These are phyloP conservation scores for Otocyon megalotis DNA, from an alignment of 2,113 vertebrate species.

Conservation along the genomic window DNA sequence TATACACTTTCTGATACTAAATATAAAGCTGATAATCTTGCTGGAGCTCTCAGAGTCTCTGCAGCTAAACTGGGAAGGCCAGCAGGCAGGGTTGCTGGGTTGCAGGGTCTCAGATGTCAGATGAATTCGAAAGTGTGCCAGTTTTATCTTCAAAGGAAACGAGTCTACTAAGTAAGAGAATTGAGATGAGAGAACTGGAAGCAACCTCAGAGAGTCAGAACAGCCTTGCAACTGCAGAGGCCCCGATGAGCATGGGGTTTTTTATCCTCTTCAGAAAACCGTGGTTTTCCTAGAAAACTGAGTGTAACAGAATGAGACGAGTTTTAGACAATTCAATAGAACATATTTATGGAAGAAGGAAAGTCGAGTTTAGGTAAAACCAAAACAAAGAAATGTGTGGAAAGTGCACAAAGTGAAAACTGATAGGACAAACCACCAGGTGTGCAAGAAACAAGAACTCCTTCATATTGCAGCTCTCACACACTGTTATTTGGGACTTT, in stretches of 20 bases:
- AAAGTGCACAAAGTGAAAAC: not conserved
- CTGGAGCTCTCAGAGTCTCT: conserved; percentile 14
- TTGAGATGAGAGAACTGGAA: not conserved
- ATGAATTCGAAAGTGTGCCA: conserved; percentile 10
- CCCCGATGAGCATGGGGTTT: not conserved
- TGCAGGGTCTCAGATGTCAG: conserved; percentile 55
- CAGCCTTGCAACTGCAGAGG: not conserved
- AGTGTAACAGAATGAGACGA: not conserved
- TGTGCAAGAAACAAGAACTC: not conserved
- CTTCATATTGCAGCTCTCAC: not conserved
- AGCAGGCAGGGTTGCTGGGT: not conserved
- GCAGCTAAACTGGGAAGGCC: conserved; percentile 43
- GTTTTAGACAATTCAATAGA: not conserved
- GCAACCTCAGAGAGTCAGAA: not conserved
- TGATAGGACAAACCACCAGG: not conserved
- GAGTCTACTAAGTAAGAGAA: conserved; percentile 31
- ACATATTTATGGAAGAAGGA: not conserved
- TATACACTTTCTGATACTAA: conserved; percentile 57
- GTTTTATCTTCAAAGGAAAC: conserved; percentile 52
- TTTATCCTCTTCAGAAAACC: conserved; percentile 18
- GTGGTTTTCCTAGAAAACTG: conserved; percentile 5
- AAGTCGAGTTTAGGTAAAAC: not conserved
- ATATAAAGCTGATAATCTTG: conserved; percentile 72
- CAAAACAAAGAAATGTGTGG: not conserved
- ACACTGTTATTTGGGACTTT: not conserved